phyloP scores from a whole-genome alignment of 2,113 vertebrate species.

The Gopherus evgoodei region DNA sequence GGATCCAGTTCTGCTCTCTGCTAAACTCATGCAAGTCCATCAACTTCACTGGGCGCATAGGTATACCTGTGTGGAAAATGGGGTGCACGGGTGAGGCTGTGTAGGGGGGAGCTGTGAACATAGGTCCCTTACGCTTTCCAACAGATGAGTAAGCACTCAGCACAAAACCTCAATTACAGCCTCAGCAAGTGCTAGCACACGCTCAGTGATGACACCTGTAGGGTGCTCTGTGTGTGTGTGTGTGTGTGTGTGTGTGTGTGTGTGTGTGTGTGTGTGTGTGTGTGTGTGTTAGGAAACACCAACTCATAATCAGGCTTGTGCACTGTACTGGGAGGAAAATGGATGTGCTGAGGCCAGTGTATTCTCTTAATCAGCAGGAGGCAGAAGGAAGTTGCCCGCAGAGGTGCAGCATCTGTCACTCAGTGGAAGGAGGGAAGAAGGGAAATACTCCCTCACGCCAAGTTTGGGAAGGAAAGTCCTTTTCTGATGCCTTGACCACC shows the following conservation, averaged over 20 bases:
- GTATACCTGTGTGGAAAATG: neutral
- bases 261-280: too few relatives aligned
- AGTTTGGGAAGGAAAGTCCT: neutral
- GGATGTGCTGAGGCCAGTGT: neutral
- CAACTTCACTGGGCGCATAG: neutral
- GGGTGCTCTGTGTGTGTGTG: rapidly evolving
- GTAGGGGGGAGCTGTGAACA: neutral
- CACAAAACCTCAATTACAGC: neutral
- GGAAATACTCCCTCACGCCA: neutral
- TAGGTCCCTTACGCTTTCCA: neutral
- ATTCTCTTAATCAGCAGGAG: conserved; percentile 15
- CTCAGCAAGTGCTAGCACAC: rapidly evolving
- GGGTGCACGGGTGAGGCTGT: neutral
- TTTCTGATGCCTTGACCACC: neutral
- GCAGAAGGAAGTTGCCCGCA: conserved; percentile 30
- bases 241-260: too few relatives aligned
- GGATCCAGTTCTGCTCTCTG: neutral
- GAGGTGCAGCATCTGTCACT: conserved; percentile 16
- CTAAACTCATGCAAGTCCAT: neutral
- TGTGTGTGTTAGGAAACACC: neutral
- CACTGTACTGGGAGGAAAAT: neutral
- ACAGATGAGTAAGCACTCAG: neutral
- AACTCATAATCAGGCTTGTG: neutral
- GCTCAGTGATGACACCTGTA: rapidly evolving
- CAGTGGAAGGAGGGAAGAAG: conserved; percentile 40